Evolutionary conservation across 2,797 vertebrate species (phyloP).

Genomic region (Percopsis omiscomaycus): DNA sequence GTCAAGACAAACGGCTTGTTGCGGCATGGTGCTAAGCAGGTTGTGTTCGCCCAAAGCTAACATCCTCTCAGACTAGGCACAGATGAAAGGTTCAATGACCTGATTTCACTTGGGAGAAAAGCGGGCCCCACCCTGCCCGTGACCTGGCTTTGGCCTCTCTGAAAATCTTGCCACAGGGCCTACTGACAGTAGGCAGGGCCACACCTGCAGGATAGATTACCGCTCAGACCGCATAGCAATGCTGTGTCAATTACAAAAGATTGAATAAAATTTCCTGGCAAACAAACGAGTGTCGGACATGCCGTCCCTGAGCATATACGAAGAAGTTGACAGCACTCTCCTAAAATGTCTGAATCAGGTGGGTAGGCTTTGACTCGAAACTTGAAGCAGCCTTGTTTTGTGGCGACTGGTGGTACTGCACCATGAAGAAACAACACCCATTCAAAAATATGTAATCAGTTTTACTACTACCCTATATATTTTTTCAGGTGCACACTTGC

Average conservation of each 20-base stretch:
- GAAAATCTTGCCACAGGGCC: slow-evolving; percentile 47
- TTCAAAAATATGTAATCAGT: no score
- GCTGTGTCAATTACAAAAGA: slow-evolving; percentile 13
- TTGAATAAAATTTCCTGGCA: slow-evolving; percentile 16
- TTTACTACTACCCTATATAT: no score
- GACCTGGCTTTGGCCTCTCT: slow-evolving; percentile 71
- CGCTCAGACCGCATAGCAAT: slow-evolving; percentile 9
- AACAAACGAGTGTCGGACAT: slow-evolving; percentile 69
- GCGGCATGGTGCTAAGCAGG: slow-evolving; percentile 36
- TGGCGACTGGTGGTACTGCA: no score
- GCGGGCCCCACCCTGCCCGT: slow-evolving; percentile 65
- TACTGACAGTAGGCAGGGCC: slow-evolving; percentile 55
- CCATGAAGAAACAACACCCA: no score
- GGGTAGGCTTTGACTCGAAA: no score
- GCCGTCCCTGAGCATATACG: slow-evolving; percentile 16
- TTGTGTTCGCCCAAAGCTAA: slow-evolving; percentile 26
- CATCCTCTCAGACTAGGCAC: slow-evolving; percentile 22
- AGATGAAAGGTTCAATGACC: slow-evolving; percentile 59
- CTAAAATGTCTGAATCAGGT: no score
- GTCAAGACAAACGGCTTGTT: slow-evolving; percentile 22
- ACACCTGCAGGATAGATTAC: slow-evolving; percentile 58
- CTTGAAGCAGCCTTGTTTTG: no score
- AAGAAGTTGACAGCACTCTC: neutral
- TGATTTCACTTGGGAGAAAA: slow-evolving; percentile 48
- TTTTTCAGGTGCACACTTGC: no score